These are phyloP conservation scores for Actias luna DNA, from an alignment of 2,888 invertebrate genomes.

Conservation along the genomic window DNA sequence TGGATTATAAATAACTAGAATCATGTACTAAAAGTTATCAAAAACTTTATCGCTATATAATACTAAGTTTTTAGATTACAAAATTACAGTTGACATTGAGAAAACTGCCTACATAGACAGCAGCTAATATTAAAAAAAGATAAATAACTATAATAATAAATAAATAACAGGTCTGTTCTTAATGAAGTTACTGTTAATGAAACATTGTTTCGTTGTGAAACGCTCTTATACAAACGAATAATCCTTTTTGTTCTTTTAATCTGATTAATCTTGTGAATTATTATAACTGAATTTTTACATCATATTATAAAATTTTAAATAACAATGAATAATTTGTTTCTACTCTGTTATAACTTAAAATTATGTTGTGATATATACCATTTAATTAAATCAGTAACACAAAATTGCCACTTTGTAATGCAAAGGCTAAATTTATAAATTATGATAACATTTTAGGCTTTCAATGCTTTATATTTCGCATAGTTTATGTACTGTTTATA, in stretches of 20 bases:
- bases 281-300: constrained; percentile 9
- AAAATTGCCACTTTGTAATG: not conserved
- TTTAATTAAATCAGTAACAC: not conserved
- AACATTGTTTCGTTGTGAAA: not conserved
- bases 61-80: too few species aligned
- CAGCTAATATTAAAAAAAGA: too few species aligned
- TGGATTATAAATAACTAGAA: too few species aligned
- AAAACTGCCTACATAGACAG: too few species aligned
- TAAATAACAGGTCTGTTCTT: too few species aligned
- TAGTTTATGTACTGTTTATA: constrained; percentile 14
- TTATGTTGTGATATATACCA: not conserved
- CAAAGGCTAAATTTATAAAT: not conserved
- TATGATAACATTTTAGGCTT: constrained; percentile 5
- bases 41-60: too few species aligned
- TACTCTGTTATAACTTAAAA: not conserved
- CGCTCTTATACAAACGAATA: not conserved
- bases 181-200: not conserved
- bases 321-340: constrained; percentile 6
- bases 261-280: constrained; percentile 9
- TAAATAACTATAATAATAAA: too few species aligned
- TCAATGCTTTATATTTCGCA: constrained; percentile 13
- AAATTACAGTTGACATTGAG: too few species aligned
- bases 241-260: constrained; percentile 6
- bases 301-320: constrained; percentile 5
- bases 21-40: too few species aligned